phyloP scores from a whole-genome alignment of 2,113 vertebrate species.

The Gulo gulo region DNA sequence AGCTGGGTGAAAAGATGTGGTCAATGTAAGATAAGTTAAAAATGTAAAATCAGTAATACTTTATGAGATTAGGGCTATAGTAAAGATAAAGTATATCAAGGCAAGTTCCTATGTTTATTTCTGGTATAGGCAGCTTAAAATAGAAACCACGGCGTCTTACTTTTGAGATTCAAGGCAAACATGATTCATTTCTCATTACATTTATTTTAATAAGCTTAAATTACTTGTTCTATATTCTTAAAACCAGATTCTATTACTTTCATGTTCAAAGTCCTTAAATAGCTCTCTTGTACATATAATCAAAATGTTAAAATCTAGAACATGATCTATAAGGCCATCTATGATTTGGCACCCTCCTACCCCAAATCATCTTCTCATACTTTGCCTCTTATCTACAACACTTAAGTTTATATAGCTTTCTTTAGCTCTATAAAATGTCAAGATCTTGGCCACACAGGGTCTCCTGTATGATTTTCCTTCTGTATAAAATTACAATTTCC shows the following conservation, averaged over 20 bases:
- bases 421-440: neutral
- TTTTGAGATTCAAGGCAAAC: neutral
- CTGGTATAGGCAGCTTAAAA: neutral
- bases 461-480: neutral
- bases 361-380: neutral
- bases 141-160: neutral
- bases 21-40: neutral
- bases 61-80: neutral
- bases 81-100: neutral
- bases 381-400: neutral
- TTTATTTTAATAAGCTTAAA: slow-evolving; percentile 6
- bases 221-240: neutral
- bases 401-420: neutral
- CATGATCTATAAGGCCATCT: neutral
- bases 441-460: neutral
- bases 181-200: neutral
- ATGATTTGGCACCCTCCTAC: neutral
- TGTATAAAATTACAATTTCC: neutral
- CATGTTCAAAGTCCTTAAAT: neutral
- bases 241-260: neutral
- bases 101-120: neutral
- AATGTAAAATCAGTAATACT: neutral
- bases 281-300: neutral
- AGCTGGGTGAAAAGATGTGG: neutral
- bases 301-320: neutral